Percentiles rank a stretch among this genome's conserved stretches.
Evolutionary conservation across 2,113 vertebrate species (phyloP).

Genomic region (Rhadina sibilatrix): DNA sequence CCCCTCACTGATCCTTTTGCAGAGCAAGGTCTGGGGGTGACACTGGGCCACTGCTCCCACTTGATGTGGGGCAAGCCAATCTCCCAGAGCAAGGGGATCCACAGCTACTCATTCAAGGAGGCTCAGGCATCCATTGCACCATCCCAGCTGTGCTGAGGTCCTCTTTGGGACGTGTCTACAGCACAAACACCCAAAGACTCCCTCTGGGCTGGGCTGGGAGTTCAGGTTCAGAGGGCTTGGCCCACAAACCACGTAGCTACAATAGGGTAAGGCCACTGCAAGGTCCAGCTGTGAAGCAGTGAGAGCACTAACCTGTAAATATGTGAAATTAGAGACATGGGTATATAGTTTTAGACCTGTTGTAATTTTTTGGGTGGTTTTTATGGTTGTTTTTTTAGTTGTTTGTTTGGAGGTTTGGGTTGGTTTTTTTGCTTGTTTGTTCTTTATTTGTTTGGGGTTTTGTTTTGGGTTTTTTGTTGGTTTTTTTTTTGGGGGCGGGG

Average conservation of each 20-base stretch:
- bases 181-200: neutral
- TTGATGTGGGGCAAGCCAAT: neutral
- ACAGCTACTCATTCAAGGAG: neutral
- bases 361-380: too few relatives aligned
- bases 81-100: neutral
- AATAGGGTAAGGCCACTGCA: accelerated
- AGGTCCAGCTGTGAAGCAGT: neutral
- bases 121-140: neutral
- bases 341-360: neutral
- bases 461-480: too few relatives aligned
- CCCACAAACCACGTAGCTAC: accelerated
- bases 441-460: too few relatives aligned
- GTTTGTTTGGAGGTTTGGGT: too few relatives aligned
- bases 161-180: accelerated
- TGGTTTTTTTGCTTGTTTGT: too few relatives aligned
- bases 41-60: neutral
- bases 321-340: neutral
- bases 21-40: neutral
- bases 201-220: neutral
- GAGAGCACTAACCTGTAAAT: neutral
- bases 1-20: neutral
- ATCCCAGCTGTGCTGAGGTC: neutral
- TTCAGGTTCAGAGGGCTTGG: neutral
- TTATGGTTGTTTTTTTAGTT: too few relatives aligned
- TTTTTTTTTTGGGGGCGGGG: too few relatives aligned